A percentile compares a stretch with the other conserved stretches of the same genome.
Evolutionary conservation across 2,797 vertebrate genomes (phyloP).

Genomic region (Chaunax sp.): DNA sequence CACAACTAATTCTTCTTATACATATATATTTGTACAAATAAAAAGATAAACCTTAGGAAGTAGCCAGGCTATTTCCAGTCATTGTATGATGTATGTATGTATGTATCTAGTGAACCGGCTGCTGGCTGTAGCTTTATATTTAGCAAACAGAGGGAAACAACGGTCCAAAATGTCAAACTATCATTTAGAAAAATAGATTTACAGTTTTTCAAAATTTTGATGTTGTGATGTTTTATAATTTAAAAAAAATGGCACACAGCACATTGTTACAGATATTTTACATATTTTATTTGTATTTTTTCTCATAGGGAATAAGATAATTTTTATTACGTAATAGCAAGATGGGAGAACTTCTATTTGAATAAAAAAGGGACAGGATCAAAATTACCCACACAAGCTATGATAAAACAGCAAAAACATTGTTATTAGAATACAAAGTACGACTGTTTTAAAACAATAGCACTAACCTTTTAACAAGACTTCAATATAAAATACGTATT

Average conservation of each 20-base stretch:
- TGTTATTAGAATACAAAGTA: conserved; percentile 2
- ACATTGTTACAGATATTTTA: conserved; percentile 25
- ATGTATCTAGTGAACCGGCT: too few relatives aligned
- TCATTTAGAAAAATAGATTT: too few relatives aligned
- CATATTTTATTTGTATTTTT: conserved; percentile 71
- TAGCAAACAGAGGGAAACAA: too few relatives aligned
- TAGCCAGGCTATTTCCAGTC: too few relatives aligned
- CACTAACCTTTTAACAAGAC: conserved; percentile 26
- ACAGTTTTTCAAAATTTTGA: too few relatives aligned
- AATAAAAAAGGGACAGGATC: conserved; percentile 6
- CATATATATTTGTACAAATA: too few relatives aligned
- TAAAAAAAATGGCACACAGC: background rate
- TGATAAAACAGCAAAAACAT: conserved; percentile 50
- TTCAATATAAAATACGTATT: conserved; percentile 57
- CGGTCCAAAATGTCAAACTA: too few relatives aligned
- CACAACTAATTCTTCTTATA: too few relatives aligned
- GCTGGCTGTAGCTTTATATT: too few relatives aligned
- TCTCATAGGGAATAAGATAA: conserved; percentile 22
- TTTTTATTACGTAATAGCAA: conserved; percentile 10
- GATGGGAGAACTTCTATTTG: conserved; percentile 2
- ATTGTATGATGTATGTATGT: too few relatives aligned
- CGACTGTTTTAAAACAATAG: conserved; percentile 39
- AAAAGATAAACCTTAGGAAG: too few relatives aligned
- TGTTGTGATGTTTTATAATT: too few relatives aligned
- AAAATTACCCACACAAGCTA: conserved; percentile 3